Percentiles rank a stretch among this genome's conserved stretches.
Evolutionary conservation across 2,888 invertebrate genomes (phyloP).

Genomic region (Drosophila subsilvestris): DNA sequence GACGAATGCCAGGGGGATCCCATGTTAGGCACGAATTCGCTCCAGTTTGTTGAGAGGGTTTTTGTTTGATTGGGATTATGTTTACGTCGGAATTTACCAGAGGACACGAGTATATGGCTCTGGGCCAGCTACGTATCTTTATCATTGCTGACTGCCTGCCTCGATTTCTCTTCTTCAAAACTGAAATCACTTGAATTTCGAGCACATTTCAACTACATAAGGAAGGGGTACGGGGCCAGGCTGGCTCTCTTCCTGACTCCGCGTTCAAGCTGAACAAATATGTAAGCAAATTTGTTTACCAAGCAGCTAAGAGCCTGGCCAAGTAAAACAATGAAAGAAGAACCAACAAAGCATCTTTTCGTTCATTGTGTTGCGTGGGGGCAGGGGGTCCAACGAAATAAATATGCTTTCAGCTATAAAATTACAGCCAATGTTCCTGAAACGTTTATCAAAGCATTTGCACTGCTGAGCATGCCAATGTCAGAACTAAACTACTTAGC

Average conservation of each 20-base stretch:
- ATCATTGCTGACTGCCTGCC: background rate
- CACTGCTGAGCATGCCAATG: constrained; percentile 33
- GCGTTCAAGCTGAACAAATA: constrained; percentile 19
- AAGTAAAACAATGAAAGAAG: constrained; percentile 20
- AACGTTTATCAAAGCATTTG: constrained; percentile 39
- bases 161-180: background rate
- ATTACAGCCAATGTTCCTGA: constrained; percentile 24
- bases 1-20: background rate
- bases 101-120: background rate
- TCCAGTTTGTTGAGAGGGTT: background rate
- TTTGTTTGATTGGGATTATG: constrained; percentile 6
- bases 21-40: background rate
- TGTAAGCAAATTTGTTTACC: constrained; percentile 24
- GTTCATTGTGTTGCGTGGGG: constrained; percentile 1
- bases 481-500: constrained; percentile 49
- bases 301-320: constrained; percentile 3
- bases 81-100: background rate
- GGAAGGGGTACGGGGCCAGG: too few species aligned
- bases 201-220: background rate
- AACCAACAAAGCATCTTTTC: constrained; percentile 3
- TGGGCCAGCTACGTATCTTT: background rate
- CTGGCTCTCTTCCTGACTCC: background rate
- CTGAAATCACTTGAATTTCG: constrained; percentile 6
- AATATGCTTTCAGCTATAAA: constrained; percentile 41
- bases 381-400: constrained; percentile 6